Conservation (phyloP, 2,888 invertebrate species). For the Empis livida region DNA sequence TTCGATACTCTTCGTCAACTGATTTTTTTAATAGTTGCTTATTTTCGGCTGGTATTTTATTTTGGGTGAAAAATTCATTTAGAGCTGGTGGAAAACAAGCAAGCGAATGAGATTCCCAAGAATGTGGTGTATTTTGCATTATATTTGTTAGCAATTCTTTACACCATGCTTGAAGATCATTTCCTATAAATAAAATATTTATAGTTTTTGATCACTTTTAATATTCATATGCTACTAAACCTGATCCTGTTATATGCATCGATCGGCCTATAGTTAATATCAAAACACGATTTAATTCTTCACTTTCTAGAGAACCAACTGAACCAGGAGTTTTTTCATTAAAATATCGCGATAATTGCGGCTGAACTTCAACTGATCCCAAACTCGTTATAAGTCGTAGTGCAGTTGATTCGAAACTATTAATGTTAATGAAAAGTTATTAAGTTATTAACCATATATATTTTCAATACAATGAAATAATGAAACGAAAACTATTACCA, state of each 20-base stretch:
- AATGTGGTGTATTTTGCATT: constrained; percentile 88
- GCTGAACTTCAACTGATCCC: constrained; percentile 89
- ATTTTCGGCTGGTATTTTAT: constrained; percentile 73
- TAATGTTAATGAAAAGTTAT: constrained; percentile 1
- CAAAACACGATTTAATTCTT: constrained; percentile 86
- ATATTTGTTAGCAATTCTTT: constrained; percentile 80
- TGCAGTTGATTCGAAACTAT: constrained; percentile 74
- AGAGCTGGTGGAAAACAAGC: constrained; percentile 83
- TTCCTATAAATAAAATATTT: constrained; percentile 17
- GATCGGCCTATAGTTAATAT: constrained; percentile 86
- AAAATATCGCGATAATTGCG: constrained; percentile 82
- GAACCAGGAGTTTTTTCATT: constrained; percentile 63
- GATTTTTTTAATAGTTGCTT: constrained; percentile 83
- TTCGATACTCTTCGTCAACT: constrained; percentile 89
- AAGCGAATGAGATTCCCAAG: constrained; percentile 87
- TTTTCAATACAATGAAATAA: too few relatives aligned
- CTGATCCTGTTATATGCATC: constrained; percentile 83
- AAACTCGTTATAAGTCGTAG: constrained; percentile 74
- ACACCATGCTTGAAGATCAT: constrained; percentile 55
- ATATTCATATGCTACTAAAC: too few relatives aligned
- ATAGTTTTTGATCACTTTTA: too few relatives aligned
- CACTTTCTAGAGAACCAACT: constrained; percentile 84
- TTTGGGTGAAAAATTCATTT: constrained; percentile 80
- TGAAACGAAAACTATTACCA: constrained; percentile 47
- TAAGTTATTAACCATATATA: too few relatives aligned